Evolutionary conservation across 2,797 vertebrate genomes (phyloP).

Genomic region (Fratercula arctica): DNA sequence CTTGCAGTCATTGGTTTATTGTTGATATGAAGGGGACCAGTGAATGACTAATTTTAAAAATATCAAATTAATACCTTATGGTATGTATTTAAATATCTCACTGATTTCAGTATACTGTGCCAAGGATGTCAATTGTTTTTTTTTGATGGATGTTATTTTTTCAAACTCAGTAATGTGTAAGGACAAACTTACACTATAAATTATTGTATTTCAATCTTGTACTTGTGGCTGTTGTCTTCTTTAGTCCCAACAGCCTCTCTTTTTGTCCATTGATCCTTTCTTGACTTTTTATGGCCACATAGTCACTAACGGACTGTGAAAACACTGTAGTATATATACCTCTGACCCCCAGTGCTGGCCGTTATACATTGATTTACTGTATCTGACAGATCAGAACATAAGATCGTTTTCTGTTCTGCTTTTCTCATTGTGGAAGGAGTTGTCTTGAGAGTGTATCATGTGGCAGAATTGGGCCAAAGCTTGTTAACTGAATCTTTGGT

Average conservation of each 20-base stretch:
- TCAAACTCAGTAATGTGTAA: neutral
- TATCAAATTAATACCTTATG: neutral
- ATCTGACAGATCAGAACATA: slow-evolving; percentile 24
- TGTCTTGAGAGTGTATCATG: neutral
- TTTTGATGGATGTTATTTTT: neutral
- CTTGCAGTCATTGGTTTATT: neutral
- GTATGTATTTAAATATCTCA: neutral
- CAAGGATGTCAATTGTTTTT: neutral
- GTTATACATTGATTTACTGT: slow-evolving; percentile 49
- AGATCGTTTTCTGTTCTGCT: neutral
- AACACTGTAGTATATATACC: slow-evolving; percentile 22
- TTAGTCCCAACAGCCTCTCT: neutral
- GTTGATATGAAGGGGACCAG: neutral
- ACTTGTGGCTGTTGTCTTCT: neutral
- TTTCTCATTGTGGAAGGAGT: neutral
- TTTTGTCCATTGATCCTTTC: slow-evolving; percentile 47
- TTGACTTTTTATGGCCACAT: slow-evolving; percentile 55
- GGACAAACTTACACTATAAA: neutral
- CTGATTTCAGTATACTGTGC: neutral
- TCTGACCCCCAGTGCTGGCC: slow-evolving; percentile 17
- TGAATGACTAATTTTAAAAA: neutral
- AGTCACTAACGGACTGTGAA: slow-evolving; percentile 57
- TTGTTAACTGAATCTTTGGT: neutral
- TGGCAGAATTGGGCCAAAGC: neutral
- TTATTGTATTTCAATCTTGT: neutral